A percentile compares a stretch with the other conserved stretches of the same genome.
These are phyloP conservation scores for Myotis planiceps DNA, from an alignment of 2,797 vertebrate species.

Conservation along the genomic window DNA sequence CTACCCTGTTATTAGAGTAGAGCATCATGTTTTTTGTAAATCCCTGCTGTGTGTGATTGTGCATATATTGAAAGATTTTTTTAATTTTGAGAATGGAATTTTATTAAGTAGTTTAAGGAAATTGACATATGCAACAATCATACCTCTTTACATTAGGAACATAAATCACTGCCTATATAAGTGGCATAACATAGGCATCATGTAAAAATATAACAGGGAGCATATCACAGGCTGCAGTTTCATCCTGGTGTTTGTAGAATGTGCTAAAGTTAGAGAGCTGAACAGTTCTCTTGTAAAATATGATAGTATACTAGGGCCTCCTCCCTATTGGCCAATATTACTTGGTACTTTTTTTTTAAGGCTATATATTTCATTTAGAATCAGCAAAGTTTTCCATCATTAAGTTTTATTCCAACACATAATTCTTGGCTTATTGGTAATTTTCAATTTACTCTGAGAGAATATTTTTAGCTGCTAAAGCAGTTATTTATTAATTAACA, in stretches of 20 bases:
- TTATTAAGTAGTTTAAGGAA: conserved; percentile 2
- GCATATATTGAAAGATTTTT: conserved; percentile 1
- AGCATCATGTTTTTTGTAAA: conserved; percentile 46
- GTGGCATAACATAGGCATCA: conserved; percentile 36
- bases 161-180: conserved; percentile 64
- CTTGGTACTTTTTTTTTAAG: conserved; percentile 43
- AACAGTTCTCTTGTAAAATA: conserved; percentile 77
- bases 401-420: conserved; percentile 29
- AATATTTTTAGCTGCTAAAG: conserved; percentile 30
- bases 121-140: neutral
- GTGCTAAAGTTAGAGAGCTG: conserved; percentile 71
- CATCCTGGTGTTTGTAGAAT: conserved; percentile 68
- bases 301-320: conserved; percentile 37
- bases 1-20: neutral
- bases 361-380: conserved; percentile 57
- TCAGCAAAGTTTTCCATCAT: conserved; percentile 11
- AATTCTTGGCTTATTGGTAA: conserved; percentile 28
- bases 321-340: neutral
- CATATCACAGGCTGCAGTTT: conserved; percentile 50
- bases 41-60: conserved; percentile 8
- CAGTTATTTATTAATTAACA: neutral
- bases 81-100: conserved; percentile 30
- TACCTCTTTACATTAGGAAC: conserved; percentile 56
- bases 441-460: neutral
- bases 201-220: conserved; percentile 66